Evolutionary conservation across 2,113 vertebrate genomes (phyloP), one percentile per base, ranked within the genome.

Genomic region (Chinchilla lanigera): DNA sequence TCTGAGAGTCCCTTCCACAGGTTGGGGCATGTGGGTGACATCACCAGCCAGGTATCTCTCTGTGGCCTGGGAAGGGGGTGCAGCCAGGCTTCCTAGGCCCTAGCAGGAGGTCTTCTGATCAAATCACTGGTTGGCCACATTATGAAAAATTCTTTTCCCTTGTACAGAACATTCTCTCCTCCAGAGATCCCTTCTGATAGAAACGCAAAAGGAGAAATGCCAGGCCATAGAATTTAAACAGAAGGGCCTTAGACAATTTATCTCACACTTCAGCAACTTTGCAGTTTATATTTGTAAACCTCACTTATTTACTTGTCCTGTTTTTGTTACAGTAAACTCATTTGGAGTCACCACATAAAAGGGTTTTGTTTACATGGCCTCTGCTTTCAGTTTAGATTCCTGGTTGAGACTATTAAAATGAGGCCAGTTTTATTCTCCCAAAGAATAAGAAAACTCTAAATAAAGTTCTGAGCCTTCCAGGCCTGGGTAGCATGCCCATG

Each of bases 251-350:
- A 61, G 78, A 97, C 95, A 96, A 96, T 97, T 97, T 93, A 89
- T 86, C 97, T 98, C 97, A 97, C 97, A 98, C 98, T 98, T 97
- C 95, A 97, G 97, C 96, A 95, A 97, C 96, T 98, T 97, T 97
- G 96, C 96, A 95, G 90, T 97, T 98, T 97, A 96, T 97, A 96
- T 98, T 97, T 97, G 94, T 96, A 98, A 97, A 97, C 97, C 97
- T 96, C 97, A 96, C 92, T 93, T 98, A 98, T 98, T 97, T 98
- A 97, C 98, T 94, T 96, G 98, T 96, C 94, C 97, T 97, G 98
- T 97, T 98, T 98, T 89, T 89, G 96, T 94, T 97, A 97, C 96
- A 96, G 97, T 98, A 97, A 98, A 98, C 96, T 97, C 96, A 97
- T 98, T 97, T 96, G 82, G 95, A 97, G 96, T 89, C 96, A 93